Conservation (phyloP, 2,888 invertebrate genomes). For the Brassicogethes aeneus region DNA sequence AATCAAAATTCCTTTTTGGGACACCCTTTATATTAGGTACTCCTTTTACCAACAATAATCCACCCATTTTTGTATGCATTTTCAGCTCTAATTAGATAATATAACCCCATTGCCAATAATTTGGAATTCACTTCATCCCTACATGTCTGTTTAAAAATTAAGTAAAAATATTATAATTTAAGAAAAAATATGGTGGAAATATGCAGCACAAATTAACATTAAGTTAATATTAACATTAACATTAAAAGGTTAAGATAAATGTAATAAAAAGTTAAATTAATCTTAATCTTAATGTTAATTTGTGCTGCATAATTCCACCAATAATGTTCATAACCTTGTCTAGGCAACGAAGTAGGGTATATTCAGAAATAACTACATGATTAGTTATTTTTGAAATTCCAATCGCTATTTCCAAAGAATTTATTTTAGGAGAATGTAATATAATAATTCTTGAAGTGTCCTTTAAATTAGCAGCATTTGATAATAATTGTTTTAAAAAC, state of each 20-base stretch:
- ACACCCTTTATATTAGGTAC: background rate
- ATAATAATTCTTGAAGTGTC: slow-evolving; percentile 48
- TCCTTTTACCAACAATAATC: slow-evolving; percentile 33
- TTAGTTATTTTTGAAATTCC: slow-evolving; percentile 29
- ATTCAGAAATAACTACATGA: slow-evolving; percentile 29
- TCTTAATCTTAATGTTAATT: too few relatives aligned
- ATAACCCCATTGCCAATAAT: slow-evolving; percentile 30
- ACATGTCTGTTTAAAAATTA: too few relatives aligned
- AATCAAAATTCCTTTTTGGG: too few relatives aligned
- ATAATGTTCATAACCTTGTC: background rate
- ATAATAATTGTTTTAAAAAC: slow-evolving; percentile 51
- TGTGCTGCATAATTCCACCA: too few relatives aligned
- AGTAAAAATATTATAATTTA: too few relatives aligned
- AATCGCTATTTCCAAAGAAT: slow-evolving; percentile 29
- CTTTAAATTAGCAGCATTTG: slow-evolving; percentile 41
- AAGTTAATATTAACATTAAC: too few relatives aligned
- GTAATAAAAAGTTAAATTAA: too few relatives aligned
- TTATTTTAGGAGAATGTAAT: slow-evolving; percentile 45
- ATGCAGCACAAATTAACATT: too few relatives aligned
- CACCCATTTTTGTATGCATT: slow-evolving; percentile 34
- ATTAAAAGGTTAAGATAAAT: too few relatives aligned
- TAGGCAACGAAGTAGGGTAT: slow-evolving; percentile 7
- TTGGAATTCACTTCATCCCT: slow-evolving; percentile 17
- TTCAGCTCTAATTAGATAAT: slow-evolving; percentile 30
- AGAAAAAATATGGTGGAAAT: too few relatives aligned